A percentile compares a stretch with the other conserved stretches of the same genome.
Conservation (phyloP, 2,113 vertebrate genomes). For the Atlantisia rogersi region DNA sequence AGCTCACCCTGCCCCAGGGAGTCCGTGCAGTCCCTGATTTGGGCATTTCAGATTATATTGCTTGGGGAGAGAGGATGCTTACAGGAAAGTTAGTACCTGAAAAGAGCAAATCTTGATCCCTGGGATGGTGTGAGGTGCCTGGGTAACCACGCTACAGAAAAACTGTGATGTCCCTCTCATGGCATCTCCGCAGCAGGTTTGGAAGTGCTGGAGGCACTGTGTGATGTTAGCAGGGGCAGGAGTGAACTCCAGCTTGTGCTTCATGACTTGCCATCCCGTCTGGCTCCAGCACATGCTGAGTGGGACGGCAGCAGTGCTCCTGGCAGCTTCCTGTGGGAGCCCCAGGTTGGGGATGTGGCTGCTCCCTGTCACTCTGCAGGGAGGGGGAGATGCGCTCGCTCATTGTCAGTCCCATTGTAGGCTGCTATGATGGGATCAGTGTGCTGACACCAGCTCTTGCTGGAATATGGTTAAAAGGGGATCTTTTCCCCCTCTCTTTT, state of each 20-base stretch:
- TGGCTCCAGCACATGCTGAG: not conserved
- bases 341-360: fast-evolving
- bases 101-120: not conserved
- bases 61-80: not conserved
- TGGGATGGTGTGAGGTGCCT: not conserved
- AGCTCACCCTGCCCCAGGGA: not conserved
- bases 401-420: not conserved
- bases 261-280: not conserved
- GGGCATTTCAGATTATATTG: not conserved
- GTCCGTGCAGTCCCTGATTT: not conserved
- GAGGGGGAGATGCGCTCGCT: not conserved
- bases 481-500: not conserved
- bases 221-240: not conserved
- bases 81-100: not conserved
- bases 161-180: not conserved
- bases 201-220: not conserved
- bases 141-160: not conserved
- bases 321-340: not conserved
- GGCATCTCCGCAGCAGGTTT: not conserved
- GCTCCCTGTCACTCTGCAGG: not conserved
- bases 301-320: not conserved
- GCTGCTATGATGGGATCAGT: not conserved
- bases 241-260: not conserved
- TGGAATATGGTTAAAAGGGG: not conserved
- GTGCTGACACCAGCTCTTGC: not conserved